Conservation (phyloP, 2,888 invertebrate genomes). For the Cosmia pyralina region DNA sequence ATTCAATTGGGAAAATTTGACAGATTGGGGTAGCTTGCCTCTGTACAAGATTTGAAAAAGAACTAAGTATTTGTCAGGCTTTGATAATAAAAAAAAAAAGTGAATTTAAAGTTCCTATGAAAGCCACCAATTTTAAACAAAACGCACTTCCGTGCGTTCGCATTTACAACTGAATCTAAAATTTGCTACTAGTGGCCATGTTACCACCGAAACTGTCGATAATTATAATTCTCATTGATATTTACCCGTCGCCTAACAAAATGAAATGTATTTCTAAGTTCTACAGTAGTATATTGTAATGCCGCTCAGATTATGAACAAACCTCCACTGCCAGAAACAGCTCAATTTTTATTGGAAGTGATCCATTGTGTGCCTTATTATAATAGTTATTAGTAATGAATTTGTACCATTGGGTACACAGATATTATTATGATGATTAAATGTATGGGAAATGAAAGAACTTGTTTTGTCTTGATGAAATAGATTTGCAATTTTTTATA, state of each 20-base stretch:
- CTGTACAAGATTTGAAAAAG: background rate
- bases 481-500: slow-evolving; percentile 37
- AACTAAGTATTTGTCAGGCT: background rate
- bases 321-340: slow-evolving; percentile 65
- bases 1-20: too few relatives aligned
- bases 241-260: slow-evolving; percentile 27
- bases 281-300: slow-evolving; percentile 30
- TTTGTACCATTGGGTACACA: slow-evolving; percentile 15
- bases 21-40: too few relatives aligned
- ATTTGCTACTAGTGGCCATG: slow-evolving; percentile 43
- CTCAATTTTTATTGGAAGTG: slow-evolving; percentile 61
- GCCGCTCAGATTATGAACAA: slow-evolving; percentile 54
- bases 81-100: background rate
- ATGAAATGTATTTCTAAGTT: slow-evolving; percentile 28
- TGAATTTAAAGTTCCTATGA: slow-evolving; percentile 2
- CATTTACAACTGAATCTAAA: background rate
- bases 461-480: slow-evolving; percentile 20
- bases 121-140: background rate
- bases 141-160: background rate
- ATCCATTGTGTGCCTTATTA: slow-evolving; percentile 58
- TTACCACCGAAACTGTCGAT: slow-evolving; percentile 61
- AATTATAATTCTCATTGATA: slow-evolving; percentile 54
- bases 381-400: slow-evolving; percentile 35
- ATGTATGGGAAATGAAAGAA: slow-evolving; percentile 32
- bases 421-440: slow-evolving; percentile 36